Evolutionary conservation across 2,888 invertebrate species (phyloP).

Genomic region (Ommatoiulus sabulosus): DNA sequence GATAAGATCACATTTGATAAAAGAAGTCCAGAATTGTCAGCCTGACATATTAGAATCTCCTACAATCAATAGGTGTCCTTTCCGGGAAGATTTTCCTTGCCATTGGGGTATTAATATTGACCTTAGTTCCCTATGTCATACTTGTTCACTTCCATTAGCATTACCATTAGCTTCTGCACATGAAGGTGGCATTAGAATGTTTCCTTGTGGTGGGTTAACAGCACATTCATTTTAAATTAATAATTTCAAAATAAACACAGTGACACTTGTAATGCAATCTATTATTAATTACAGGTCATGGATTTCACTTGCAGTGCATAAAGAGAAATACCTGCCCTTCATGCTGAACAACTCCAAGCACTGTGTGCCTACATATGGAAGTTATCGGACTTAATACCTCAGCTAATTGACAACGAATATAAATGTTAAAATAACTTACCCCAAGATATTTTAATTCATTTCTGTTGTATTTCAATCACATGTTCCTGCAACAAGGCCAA

Average conservation of each 20-base stretch:
- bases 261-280: not conserved
- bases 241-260: not conserved
- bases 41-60: not conserved
- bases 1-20: not conserved
- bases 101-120: constrained; percentile 56
- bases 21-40: not conserved
- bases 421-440: constrained; percentile 5
- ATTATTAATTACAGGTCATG: constrained; percentile 52
- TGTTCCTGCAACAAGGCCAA: constrained; percentile 35
- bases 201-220: constrained; percentile 53
- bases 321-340: not conserved
- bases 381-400: not conserved
- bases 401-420: not conserved
- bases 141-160: constrained; percentile 47
- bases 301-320: constrained; percentile 49
- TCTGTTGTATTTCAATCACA: constrained; percentile 5
- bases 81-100: constrained; percentile 26
- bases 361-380: not conserved
- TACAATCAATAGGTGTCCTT: not conserved
- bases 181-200: constrained; percentile 54
- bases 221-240: not conserved
- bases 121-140: constrained; percentile 51
- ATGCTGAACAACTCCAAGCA: not conserved
- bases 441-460: not conserved
- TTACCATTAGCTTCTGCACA: constrained; percentile 21